phyloP scores from a whole-genome alignment of 2,113 vertebrate species.

The Notiomystis cincta region DNA sequence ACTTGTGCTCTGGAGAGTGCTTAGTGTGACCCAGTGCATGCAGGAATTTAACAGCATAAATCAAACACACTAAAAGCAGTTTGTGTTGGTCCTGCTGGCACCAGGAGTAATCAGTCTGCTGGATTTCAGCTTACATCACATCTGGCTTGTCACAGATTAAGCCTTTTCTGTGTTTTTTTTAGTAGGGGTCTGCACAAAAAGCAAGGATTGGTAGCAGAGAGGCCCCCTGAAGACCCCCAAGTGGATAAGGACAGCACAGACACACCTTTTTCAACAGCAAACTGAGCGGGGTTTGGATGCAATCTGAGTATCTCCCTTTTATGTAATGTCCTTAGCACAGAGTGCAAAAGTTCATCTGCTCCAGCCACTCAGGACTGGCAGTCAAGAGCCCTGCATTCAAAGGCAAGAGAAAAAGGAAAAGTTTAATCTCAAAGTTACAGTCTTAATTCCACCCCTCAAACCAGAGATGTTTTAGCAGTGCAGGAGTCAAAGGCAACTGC shows the following conservation, averaged over 20 bases:
- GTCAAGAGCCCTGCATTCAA: neutral
- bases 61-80: fast-evolving
- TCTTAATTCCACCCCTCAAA: neutral
- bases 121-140: neutral
- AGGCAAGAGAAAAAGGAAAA: neutral
- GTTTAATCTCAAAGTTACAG: neutral
- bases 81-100: fast-evolving
- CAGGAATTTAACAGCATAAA: neutral
- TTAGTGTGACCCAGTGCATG: fast-evolving
- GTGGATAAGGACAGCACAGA: neutral
- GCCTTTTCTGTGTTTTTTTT: neutral
- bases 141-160: neutral
- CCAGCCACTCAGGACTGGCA: neutral
- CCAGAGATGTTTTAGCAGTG: neutral
- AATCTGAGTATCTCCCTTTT: neutral
- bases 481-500: neutral
- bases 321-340: neutral
- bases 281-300: neutral
- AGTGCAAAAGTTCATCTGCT: neutral
- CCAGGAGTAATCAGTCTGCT: neutral
- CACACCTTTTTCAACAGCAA: neutral
- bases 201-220: neutral
- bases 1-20: neutral
- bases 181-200: neutral
- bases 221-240: neutral